A percentile compares a stretch with the other conserved stretches of the same genome.
Evolutionary conservation across 35 echinoderm and acorn worm genomes (phyloP).

Genomic region (Stichopus chloronotus): DNA sequence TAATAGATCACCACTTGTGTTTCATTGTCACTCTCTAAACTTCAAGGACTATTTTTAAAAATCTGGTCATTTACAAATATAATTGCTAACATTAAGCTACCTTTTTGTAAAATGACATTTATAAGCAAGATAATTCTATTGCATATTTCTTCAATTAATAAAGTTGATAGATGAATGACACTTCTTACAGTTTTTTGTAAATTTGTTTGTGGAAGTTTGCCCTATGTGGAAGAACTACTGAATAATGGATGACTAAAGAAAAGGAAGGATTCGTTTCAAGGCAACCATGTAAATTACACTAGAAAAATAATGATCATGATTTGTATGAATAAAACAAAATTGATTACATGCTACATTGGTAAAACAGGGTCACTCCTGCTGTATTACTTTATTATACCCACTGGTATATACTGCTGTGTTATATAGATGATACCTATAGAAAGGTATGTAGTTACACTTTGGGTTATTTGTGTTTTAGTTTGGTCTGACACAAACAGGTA

Average conservation of each 20-base stretch:
- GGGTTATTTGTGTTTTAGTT: too few relatives aligned
- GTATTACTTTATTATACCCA: too few relatives aligned
- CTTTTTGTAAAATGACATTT: background rate
- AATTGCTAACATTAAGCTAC: background rate
- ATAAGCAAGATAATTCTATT: background rate
- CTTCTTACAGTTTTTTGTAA: background rate
- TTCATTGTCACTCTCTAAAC: background rate
- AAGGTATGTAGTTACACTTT: too few relatives aligned
- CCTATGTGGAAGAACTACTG: too few relatives aligned
- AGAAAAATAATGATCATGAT: background rate
- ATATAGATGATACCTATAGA: too few relatives aligned
- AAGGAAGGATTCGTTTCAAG: background rate
- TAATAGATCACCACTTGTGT: background rate
- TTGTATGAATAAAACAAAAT: background rate
- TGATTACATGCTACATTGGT: background rate
- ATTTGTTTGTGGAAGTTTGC: too few relatives aligned
- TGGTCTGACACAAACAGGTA: too few relatives aligned
- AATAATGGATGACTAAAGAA: too few relatives aligned
- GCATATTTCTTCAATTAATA: background rate
- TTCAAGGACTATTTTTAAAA: constrained; percentile 7
- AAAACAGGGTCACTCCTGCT: background rate
- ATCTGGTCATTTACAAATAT: background rate
- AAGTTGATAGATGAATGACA: background rate
- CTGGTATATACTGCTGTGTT: too few relatives aligned
- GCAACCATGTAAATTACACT: background rate